Evolutionary conservation across 2,888 invertebrate genomes (phyloP), one percentile per base, ranked within the genome.

Genomic region (Lepidocyrtoides sp.): DNA sequence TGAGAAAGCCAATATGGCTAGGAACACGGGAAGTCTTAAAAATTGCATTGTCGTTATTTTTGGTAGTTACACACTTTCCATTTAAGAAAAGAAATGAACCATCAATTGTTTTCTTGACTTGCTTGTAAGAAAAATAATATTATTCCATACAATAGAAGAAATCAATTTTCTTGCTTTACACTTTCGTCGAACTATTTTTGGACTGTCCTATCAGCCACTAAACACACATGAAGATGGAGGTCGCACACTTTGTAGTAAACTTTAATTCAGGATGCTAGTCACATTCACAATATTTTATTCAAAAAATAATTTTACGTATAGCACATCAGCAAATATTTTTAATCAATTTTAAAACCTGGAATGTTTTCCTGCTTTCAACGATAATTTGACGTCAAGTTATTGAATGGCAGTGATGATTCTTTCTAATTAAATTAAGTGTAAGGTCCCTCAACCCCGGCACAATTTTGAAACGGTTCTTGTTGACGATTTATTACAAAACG

Each of bases 191-290:
- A 12, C 10, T 17, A 32, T n/a, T 7, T 66, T 51, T 54, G 88
- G 83, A 83, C 89, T 89, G 89, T 89, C 89, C 89, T 89, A 75
- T 89, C 89, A 89, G 89, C 75, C 83, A 89, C 72, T 41, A 87
- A 51, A 41, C 72, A 72, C 72, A 17, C n/a, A 10, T 69, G 12
- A 4, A 72, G 32, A 66, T 12, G 12, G 12, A 41, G 23, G 41
- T 72, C 41, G 10, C 41, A 20, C n/a, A 66, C 4, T n/a, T 14
- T 14, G 14, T 63, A 63, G 14, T 10, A 69, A 41, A 14, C 72
- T 23, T n/a, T n/a, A 69, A 26, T 8, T 1, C 20, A 29, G 5
- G 29, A 7, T 51, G 29, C 51, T 51, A 14, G 32, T 54, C 54
- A 54, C 77, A 51, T 10, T 79, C 77, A 54, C 29, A 29, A 51